phyloP scores from a whole-genome alignment of 2,797 vertebrate species.

The Anguilla megastoma region DNA sequence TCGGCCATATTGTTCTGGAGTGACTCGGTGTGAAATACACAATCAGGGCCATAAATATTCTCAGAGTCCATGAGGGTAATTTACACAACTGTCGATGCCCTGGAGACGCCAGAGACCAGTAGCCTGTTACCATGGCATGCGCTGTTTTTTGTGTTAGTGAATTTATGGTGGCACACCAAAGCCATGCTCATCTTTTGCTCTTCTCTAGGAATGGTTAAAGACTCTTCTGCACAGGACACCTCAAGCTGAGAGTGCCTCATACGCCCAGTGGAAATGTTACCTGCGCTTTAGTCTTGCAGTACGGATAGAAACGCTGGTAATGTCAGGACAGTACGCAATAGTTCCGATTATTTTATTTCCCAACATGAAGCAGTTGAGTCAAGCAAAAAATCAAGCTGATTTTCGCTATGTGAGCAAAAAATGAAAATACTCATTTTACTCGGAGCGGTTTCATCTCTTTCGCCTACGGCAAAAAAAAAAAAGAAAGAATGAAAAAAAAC shows the following conservation, averaged over 20 bases:
- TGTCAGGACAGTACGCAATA: not conserved
- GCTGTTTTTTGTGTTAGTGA: not conserved
- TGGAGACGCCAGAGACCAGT: not conserved
- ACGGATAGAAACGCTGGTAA: not conserved
- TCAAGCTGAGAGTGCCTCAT: not conserved
- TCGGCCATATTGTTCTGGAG: not conserved
- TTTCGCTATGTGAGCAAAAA: not conserved
- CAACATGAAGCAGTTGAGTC: not conserved
- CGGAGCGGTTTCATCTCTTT: not conserved
- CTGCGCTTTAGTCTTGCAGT: not conserved
- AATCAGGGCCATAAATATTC: not conserved
- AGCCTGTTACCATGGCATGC: not conserved
- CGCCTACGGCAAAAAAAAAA: not conserved
- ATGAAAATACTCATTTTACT: not conserved
- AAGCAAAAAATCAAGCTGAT: not conserved
- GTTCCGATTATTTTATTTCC: not conserved
- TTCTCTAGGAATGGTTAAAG: not conserved
- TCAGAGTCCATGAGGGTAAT: not conserved
- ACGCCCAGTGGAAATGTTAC: not conserved
- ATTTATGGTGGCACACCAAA: not conserved
- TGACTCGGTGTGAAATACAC: not conserved
- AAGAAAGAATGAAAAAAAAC: not conserved
- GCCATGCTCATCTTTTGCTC: not conserved
- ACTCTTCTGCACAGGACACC: not conserved
- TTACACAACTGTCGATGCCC: not conserved